Percentiles rank a stretch among this genome's conserved stretches.
These are phyloP conservation scores for Drosophila serrata DNA, from an alignment of 1,140 invertebrate genomes.

Conservation along the genomic window DNA sequence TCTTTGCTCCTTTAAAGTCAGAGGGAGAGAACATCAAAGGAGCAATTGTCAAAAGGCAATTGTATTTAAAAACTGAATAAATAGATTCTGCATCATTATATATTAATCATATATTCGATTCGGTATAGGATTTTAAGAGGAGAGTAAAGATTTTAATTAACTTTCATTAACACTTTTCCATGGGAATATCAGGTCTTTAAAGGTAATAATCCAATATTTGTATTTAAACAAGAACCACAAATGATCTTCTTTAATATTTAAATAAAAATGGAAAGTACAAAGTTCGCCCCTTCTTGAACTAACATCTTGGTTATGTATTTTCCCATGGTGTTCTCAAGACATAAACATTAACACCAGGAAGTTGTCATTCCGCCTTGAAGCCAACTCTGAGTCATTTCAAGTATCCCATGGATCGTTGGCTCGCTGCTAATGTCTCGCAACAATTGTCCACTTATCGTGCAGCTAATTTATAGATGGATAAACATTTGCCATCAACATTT, in stretches of 20 bases:
- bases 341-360: conserved; percentile 39
- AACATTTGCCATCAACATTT: conserved; percentile 45
- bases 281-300: background rate
- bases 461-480: conserved; percentile 54
- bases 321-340: conserved; percentile 10
- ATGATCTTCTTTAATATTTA: background rate
- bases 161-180: background rate
- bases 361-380: conserved; percentile 8
- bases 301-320: background rate
- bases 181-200: background rate
- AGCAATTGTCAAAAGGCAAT: background rate
- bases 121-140: too few relatives aligned
- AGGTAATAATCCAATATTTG: background rate
- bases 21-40: background rate
- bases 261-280: background rate
- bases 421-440: conserved; percentile 38
- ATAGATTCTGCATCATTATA: background rate
- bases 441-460: conserved; percentile 71
- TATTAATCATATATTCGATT: too few relatives aligned
- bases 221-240: background rate
- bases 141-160: too few relatives aligned
- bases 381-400: conserved; percentile 26
- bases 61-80: background rate
- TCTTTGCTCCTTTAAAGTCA: background rate
- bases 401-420: conserved; percentile 42